A percentile compares a stretch with the other conserved stretches of the same genome.
phyloP scores from a whole-genome alignment of 2,888 invertebrate genomes.

The Pseudococcus longispinus region DNA sequence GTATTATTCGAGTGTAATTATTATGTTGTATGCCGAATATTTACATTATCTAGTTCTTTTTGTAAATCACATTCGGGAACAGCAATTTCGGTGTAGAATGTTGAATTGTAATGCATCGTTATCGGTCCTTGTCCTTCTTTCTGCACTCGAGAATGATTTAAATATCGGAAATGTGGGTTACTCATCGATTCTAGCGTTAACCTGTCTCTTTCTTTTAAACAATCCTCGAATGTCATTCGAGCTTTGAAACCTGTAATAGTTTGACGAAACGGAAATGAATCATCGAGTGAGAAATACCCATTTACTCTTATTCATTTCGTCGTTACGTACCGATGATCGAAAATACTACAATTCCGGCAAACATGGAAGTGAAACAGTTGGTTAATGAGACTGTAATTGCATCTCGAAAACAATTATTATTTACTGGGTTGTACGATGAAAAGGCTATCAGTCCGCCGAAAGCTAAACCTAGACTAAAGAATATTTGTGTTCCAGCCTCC shows the following conservation, averaged over 20 bases:
- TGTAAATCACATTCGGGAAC: conserved; percentile 82
- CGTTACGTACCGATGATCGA: conserved; percentile 77
- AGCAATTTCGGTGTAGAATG: conserved; percentile 65
- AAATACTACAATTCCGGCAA: conserved; percentile 95
- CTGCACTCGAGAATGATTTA: conserved; percentile 52
- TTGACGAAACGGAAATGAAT: not conserved
- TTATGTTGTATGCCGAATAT: conserved; percentile 62
- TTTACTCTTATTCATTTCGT: not conserved
- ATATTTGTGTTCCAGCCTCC: conserved; percentile 97
- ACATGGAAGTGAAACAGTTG: conserved; percentile 94
- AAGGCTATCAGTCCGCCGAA: conserved; percentile 97
- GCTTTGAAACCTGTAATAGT: conserved; percentile 76
- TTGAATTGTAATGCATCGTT: conserved; percentile 48
- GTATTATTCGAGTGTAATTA: not conserved
- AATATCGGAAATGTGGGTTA: conserved; percentile 52
- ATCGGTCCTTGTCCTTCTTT: conserved; percentile 47
- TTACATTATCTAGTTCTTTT: conserved; percentile 87
- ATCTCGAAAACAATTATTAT: conserved; percentile 94
- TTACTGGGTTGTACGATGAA: conserved; percentile 94
- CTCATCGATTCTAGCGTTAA: conserved; percentile 50
- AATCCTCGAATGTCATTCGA: conserved; percentile 81
- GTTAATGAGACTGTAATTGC: conserved; percentile 91
- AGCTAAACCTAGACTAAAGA: conserved; percentile 93
- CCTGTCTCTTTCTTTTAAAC: conserved; percentile 67
- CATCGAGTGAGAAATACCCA: not conserved